A percentile compares a stretch with the other conserved stretches of the same genome.
Evolutionary conservation across 1,140 invertebrate genomes (phyloP).

Genomic region (Aphelinus atriplicis): DNA sequence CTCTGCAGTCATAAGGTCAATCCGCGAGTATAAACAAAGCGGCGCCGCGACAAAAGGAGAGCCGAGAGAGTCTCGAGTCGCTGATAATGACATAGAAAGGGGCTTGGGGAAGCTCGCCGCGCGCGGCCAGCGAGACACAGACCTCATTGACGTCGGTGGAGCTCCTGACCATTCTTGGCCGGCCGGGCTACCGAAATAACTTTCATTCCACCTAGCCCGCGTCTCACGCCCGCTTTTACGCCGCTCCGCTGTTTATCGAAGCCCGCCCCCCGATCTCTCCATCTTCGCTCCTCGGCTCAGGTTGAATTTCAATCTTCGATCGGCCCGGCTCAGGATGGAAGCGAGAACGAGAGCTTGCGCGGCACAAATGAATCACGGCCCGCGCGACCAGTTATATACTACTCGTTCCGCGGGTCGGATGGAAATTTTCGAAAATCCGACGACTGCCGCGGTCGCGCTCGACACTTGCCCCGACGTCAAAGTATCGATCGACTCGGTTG

Average conservation of each 20-base stretch:
- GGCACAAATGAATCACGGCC: too few relatives aligned
- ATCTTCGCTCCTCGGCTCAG: slow-evolving; percentile 42
- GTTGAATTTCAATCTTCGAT: too few relatives aligned
- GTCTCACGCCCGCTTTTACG: slow-evolving; percentile 28
- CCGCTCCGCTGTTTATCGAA: background rate
- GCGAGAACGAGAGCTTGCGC: too few relatives aligned
- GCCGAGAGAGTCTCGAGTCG: background rate
- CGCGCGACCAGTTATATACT: too few relatives aligned
- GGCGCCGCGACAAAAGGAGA: background rate
- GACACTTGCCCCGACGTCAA: too few relatives aligned
- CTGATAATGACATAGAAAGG: slow-evolving; percentile 32
- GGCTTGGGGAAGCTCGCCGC: background rate
- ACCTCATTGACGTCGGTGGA: slow-evolving; percentile 50
- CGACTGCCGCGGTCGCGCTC: too few relatives aligned
- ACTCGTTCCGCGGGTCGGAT: too few relatives aligned
- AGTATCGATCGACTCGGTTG: too few relatives aligned
- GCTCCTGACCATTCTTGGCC: slow-evolving; percentile 66
- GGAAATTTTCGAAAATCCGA: too few relatives aligned
- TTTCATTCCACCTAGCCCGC: slow-evolving; percentile 52
- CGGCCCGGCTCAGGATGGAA: too few relatives aligned
- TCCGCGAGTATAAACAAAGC: background rate
- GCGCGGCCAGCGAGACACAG: background rate
- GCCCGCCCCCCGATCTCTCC: background rate
- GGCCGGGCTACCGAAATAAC: slow-evolving; percentile 65
- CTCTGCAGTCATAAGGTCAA: too few relatives aligned